Conservation (phyloP, 2,797 vertebrate genomes). For the Garrulus glandarius region DNA sequence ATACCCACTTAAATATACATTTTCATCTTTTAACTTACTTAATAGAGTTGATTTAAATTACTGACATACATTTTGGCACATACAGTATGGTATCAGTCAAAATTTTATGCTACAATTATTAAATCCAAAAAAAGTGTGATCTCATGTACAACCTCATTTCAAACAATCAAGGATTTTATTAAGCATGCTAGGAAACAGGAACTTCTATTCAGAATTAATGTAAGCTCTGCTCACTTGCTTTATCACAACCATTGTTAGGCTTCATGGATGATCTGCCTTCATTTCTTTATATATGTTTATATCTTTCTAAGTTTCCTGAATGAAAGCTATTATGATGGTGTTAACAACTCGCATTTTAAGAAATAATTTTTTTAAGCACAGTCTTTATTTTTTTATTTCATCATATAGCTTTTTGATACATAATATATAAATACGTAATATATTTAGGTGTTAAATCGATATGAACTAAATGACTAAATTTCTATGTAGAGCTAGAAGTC, state of each 20-base stretch:
- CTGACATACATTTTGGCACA: not conserved
- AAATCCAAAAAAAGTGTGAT: not conserved
- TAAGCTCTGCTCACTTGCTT: not conserved
- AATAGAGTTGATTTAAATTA: not conserved
- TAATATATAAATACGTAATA: not conserved
- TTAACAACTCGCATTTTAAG: not conserved
- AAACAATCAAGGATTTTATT: not conserved
- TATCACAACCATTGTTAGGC: not conserved
- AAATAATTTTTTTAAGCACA: not conserved
- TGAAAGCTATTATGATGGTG: not conserved
- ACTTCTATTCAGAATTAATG: not conserved
- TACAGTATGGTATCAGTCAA: not conserved
- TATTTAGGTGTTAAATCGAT: not conserved
- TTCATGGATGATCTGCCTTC: not conserved
- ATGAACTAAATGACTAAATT: not conserved
- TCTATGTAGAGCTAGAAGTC: not conserved
- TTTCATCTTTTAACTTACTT: not conserved
- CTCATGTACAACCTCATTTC: not conserved
- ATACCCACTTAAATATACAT: not conserved
- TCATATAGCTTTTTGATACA: not conserved
- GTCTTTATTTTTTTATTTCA: not conserved
- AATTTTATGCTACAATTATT: not conserved
- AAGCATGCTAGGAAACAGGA: not conserved
- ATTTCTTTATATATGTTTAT: not conserved
- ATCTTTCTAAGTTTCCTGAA: not conserved